Evolutionary conservation across 2,888 invertebrate genomes (phyloP), one percentile per base, ranked within the genome.

Genomic region (Oscheius sp.): DNA sequence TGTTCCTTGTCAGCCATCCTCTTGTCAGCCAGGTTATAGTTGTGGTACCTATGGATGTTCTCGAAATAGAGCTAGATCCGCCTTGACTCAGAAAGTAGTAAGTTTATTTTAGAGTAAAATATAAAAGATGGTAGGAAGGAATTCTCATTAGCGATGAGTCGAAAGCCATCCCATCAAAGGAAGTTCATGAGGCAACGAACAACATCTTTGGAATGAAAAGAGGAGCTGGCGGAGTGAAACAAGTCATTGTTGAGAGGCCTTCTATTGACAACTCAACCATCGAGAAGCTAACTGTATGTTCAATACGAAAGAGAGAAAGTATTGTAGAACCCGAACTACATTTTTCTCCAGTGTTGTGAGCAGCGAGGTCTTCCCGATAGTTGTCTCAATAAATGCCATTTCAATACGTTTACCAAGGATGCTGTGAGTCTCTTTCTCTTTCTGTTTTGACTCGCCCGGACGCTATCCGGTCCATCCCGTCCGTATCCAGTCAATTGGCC

Each of bases 331-430:
- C 84, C 84, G 2, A 84, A 84, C 68, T 80, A 70, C 70, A 69
- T 85, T 38, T 84, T 84, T 77, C 81, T 82, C 17, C 82, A 85
- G 66, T 84, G 84, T 62, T 84, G 84, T 51, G 84, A 84, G 73
- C 81, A 85, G 63, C 68, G 84, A 14, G 76, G 75, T 14, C 73
- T 84, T 17, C 84, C 84, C 1, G 84, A 84, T 51, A 74, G 83
- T 0, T 84, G 84, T 59, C 71, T 85, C 28, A 71, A 68, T 44
- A 84, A 85, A 57, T 84, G 84, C 45, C 76, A 85, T 57, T 84
- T 82, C 72, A 84, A 84, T 66, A 68, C 73, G 2, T 84, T 76
- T 69, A 82, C 80, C 14, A 85, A 81, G 44, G 82, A 84, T 67
- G 72, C 78, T 50, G 83, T 82, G 28, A 41, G 68, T 49, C 20